Evolutionary conservation across 2,113 vertebrate genomes (phyloP).

Genomic region (Gambusia holbrooki): DNA sequence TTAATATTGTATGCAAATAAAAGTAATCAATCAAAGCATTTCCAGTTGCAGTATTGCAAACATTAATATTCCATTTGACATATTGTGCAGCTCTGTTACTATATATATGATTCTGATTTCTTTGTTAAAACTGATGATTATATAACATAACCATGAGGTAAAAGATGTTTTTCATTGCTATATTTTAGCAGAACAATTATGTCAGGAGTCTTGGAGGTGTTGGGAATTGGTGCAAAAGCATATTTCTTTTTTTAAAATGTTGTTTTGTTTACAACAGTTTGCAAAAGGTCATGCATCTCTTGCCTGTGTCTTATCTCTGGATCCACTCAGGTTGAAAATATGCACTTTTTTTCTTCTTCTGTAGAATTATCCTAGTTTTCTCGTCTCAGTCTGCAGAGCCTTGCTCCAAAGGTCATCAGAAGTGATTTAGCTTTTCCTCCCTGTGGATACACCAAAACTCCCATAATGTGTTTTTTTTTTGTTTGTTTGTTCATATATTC

Average conservation of each 20-base stretch:
- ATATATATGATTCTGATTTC: too few relatives aligned
- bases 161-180: too few relatives aligned
- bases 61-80: not conserved
- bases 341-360: slow-evolving; percentile 6
- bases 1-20: too few relatives aligned
- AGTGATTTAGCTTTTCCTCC: not conserved
- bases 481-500: not conserved
- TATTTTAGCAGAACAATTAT: too few relatives aligned
- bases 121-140: too few relatives aligned
- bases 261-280: slow-evolving; percentile 13
- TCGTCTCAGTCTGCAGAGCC: not conserved
- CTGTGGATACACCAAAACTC: slow-evolving; percentile 5
- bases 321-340: not conserved
- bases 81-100: not conserved
- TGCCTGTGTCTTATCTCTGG: not conserved
- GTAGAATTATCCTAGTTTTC: not conserved
- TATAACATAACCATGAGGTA: too few relatives aligned
- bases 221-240: not conserved
- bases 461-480: not conserved
- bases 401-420: slow-evolving; percentile 26
- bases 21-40: too few relatives aligned
- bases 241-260: not conserved
- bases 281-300: not conserved
- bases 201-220: not conserved
- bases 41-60: too few relatives aligned